A percentile compares a stretch with the other conserved stretches of the same genome.
phyloP scores from a whole-genome alignment of 2,888 invertebrate genomes.

The Eupithecia centaureata region DNA sequence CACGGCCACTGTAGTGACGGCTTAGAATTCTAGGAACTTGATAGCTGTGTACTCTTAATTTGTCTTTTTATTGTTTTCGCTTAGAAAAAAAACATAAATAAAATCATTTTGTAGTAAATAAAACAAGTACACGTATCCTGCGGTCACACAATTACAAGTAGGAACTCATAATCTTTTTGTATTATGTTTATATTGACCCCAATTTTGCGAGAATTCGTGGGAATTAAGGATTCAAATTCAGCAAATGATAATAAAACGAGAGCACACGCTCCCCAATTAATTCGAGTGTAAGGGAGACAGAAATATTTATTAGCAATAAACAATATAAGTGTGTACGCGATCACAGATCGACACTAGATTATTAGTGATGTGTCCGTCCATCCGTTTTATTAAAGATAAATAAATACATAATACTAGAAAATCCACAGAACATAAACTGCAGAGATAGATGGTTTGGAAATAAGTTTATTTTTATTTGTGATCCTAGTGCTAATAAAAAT shows the following conservation, averaged over 20 bases:
- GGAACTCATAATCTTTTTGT: not conserved
- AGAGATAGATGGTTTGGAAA: too few species aligned
- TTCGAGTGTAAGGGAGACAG: constrained; percentile 47
- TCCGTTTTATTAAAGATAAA: constrained; percentile 4
- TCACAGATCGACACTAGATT: constrained; percentile 42
- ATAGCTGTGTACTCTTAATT: too few species aligned
- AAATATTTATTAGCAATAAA: constrained; percentile 63
- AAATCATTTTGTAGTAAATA: too few species aligned
- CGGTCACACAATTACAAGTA: not conserved
- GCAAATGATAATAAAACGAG: constrained; percentile 10
- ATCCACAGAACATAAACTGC: too few species aligned
- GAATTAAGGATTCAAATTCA: constrained; percentile 24
- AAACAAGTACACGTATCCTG: too few species aligned
- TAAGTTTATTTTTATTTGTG: too few species aligned
- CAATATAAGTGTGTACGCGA: constrained; percentile 50
- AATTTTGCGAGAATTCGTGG: not conserved
- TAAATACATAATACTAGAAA: constrained; percentile 3
- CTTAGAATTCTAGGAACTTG: too few species aligned
- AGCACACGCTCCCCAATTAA: constrained; percentile 57
- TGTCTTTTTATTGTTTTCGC: too few species aligned
- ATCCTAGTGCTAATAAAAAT: too few species aligned
- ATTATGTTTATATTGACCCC: not conserved
- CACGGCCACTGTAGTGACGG: too few species aligned
- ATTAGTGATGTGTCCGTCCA: constrained; percentile 36
- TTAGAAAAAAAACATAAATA: too few species aligned